Conservation (phyloP, 30 jellyfish, hydroid and myxozoan species). For the Mastigias papua region DNA sequence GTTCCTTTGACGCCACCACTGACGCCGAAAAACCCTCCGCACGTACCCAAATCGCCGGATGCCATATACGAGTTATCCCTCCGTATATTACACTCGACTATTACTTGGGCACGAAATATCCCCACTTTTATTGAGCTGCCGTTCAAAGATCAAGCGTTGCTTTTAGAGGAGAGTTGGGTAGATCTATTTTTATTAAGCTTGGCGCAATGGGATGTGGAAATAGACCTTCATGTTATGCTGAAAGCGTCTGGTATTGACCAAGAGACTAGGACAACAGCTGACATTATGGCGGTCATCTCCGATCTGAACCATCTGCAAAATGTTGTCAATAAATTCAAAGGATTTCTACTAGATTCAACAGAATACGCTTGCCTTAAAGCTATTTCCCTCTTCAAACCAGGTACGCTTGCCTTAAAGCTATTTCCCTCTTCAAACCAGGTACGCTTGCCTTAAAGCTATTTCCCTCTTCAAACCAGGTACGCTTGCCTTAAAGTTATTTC, state of each 20-base stretch:
- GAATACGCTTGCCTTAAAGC: conserved; percentile 89
- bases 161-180: conserved; percentile 88
- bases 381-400: conserved; percentile 82
- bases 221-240: conserved; percentile 66
- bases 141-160: conserved; percentile 83
- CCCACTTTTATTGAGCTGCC: conserved; percentile 90
- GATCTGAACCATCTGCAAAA: conserved; percentile 76
- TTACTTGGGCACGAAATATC: conserved; percentile 90
- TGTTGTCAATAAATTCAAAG: conserved; percentile 62
- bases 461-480: too few relatives aligned
- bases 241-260: conserved; percentile 61
- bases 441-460: too few relatives aligned
- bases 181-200: conserved; percentile 77
- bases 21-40: conserved; percentile 79
- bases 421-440: too few relatives aligned
- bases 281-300: conserved; percentile 59
- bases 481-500: too few relatives aligned
- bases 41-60: conserved; percentile 73
- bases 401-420: too few relatives aligned
- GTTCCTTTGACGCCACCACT: conserved; percentile 75
- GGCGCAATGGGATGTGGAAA: conserved; percentile 83
- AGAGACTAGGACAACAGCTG: conserved; percentile 41
- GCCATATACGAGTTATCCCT: conserved; percentile 74
- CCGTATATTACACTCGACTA: conserved; percentile 69
- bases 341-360: conserved; percentile 71